Conservation (phyloP, 2,888 invertebrate species). For the Ametastegia equiseti region DNA sequence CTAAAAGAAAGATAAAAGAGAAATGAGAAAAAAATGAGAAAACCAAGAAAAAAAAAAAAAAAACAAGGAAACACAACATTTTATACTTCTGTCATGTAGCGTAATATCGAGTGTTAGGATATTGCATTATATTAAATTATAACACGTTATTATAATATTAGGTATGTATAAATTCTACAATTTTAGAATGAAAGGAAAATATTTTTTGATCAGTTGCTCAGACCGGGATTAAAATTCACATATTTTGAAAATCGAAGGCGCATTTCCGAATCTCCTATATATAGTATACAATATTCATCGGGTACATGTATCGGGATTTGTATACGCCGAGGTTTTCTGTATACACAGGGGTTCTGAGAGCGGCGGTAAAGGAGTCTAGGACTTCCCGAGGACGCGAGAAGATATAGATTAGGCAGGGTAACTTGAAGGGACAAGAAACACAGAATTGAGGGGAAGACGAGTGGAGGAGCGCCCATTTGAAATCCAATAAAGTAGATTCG, state of each 20-base stretch:
- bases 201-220: constrained; percentile 7
- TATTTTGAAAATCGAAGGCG: background rate
- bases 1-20: constrained; percentile 20
- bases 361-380: background rate
- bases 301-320: background rate
- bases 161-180: constrained; percentile 18
- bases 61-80: constrained; percentile 48
- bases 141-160: constrained; percentile 30
- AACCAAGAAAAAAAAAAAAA: constrained; percentile 17
- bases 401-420: constrained; percentile 34
- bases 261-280: background rate
- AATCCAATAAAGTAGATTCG: constrained; percentile 44
- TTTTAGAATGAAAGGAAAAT: constrained; percentile 9
- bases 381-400: background rate
- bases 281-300: constrained; percentile 9
- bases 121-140: constrained; percentile 50
- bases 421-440: constrained; percentile 33
- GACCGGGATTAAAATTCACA: constrained; percentile 17
- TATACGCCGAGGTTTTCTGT: background rate
- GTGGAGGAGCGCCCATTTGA: constrained; percentile 11
- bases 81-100: constrained; percentile 53
- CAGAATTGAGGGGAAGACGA: background rate
- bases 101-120: constrained; percentile 41
- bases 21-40: constrained; percentile 4
- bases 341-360: background rate